Base-by-base conservation (phyloP, 2,113 vertebrate species). In the Petroica traversi region DNA sequence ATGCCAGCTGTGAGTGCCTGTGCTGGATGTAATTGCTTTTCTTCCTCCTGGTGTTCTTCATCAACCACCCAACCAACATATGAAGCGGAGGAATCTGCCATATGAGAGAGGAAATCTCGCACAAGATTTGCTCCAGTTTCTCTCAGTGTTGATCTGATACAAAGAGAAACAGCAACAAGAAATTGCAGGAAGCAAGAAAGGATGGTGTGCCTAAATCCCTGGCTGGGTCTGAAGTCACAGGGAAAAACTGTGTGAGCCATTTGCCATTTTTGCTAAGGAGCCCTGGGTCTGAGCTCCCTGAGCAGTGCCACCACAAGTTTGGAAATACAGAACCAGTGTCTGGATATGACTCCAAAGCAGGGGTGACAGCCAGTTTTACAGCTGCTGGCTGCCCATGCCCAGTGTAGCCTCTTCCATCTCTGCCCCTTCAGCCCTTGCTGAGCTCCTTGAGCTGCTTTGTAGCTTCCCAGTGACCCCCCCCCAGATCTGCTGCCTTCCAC, bases 11-110 rank as follows among this genome's bases (percentile, higher is more conserved):
- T 79, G 94, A 88, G 54, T 54, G 75, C 45, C 91, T 93, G 75
- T 64, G 88, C 85, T 92, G 79, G 83, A 67, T 95, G 58, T 76
- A 95, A 93, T 92, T 95, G 91, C 71, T 85, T 92, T 88, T 45
- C 57, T 83, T 68, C 75, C 94, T 95, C 82, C 94, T 92, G 24
- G 79, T 93, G 93, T 93, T 93, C 93, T 79, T 85, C 67, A 68
- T 90, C 85, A 92, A 58, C 88, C 88, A 78, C 85, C 54, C 85
- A 82, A 88, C 66, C 66, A 89, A 89, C 78, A 91, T 57, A 72
- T 19, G 85, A 94, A 90, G 74, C 71, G 52, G 62, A 85, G 58
- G 51, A 92, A 92, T 48, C 82, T 7, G 11, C 69, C 69, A 64
- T 55, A 68, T 82, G 82, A 94, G 11, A 12, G 11, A 55, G 29